Base-by-base conservation (phyloP, 2,797 vertebrate genomes). In the Anomalospiza imberbis region DNA sequence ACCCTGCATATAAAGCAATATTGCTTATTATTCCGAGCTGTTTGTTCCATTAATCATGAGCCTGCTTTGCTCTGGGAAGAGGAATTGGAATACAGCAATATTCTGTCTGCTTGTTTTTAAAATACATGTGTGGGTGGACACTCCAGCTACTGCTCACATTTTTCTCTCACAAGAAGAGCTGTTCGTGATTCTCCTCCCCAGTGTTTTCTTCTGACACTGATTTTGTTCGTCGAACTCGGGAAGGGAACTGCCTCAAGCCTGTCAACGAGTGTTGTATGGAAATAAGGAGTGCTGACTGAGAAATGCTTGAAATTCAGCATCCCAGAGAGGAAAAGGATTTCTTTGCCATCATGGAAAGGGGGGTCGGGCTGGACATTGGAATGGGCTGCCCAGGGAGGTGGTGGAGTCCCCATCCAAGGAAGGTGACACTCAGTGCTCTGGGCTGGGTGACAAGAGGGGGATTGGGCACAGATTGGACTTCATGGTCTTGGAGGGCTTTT, bases 71-170 rank as follows among this genome's bases (percentile, higher is more conserved):
- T 48, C 93, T 20, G 88, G 77, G 73, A 83, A 75, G 63, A 42
- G 73, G 34, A 70, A 75, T 12, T 57, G 45, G 66, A 80, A 73
- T 34, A 48, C 2, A 40, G 53, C 57, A 29, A 31, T 77, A 50
- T 53, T 71, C 93, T 47, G 72, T 57, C 85, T 91, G 92, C 92
- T 74, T 74, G 79, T 80, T 95, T 83, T 72, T 75, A 70, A 84
- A 88, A 73, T 22, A 21, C 68, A 1, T 5, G 32, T 73, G 91
- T 96, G 89, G 91, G 93, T 80, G 58, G 88, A 68, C 34, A 28
- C 50, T 92, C 67, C 70, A 70, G 62, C 76, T 67, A 19, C 71
- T 89, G 58, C 87, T 91, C 88, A 75, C 36, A 47, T 81, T 90
- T 88, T 79, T 75, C 91, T 58, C 77, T 29, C 32, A 6, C 70